Base-by-base conservation (phyloP, 2,888 invertebrate genomes). In the Pinctada fucata region DNA sequence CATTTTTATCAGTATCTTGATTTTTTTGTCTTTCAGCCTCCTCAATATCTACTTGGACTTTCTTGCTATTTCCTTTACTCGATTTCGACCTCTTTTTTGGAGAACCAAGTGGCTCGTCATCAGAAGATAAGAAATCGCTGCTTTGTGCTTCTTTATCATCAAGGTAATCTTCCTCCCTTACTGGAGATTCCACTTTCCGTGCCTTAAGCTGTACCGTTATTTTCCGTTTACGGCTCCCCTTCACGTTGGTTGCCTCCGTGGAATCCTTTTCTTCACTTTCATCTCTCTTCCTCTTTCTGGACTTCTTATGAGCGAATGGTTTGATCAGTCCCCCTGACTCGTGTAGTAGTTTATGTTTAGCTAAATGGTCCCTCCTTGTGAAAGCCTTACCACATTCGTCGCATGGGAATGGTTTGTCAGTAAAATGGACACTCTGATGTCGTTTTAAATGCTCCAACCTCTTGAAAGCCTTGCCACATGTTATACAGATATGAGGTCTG, bases 381-480 rank as follows among this genome's bases (percentile, higher is more conserved):
- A 85, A 86, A 6, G 78, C 69, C 49, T 83, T 85, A 2, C 76
- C 79, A 79, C 86, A 86, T 2, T 76, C 65, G 4, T 83, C 75
- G 72, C 86, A 86, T 65, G 85, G 81, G 79, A 84, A 86, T 1
- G 85, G 84, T 66, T 84, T 86, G 47, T 82, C 84, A 45, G 84
- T 82, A 13, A 83, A 79, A 73, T 86, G 86, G 48, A 84, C 82
- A 69, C 79, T 83, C 70, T 83, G 83, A 77, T 86, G 86, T 4
- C 86, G 82, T 72, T 84, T 83, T 5, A 86, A 81, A 82, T 86
- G 86, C 76, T 86, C 86, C 6, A 82, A 80, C 47, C 86, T 72
- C 80, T 84, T 84, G 73, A 85, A 86, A 3, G 79, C 76, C 68
- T 84, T 84, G 3, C 82, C 80, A 78, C 86, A 86, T 49, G 82